Evolutionary conservation across 2,888 invertebrate species (phyloP).

Genomic region (Drosophila sordidula): DNA sequence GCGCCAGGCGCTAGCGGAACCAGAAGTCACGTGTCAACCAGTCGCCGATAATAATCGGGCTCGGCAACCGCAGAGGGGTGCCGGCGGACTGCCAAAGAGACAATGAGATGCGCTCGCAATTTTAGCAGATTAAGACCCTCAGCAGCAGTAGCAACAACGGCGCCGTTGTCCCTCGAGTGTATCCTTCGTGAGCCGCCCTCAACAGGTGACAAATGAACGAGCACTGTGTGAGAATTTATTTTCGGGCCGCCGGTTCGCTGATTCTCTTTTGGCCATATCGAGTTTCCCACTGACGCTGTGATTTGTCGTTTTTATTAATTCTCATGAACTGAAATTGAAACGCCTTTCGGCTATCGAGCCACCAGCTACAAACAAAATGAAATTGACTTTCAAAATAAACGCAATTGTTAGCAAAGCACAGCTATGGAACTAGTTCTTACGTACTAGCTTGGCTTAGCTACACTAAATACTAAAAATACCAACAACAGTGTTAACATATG

Average conservation of each 20-base stretch:
- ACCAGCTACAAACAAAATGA: conserved; percentile 6
- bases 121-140: conserved; percentile 73
- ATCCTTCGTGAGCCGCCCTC: conserved; percentile 45
- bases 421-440: conserved; percentile 28
- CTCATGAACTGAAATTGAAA: conserved; percentile 73
- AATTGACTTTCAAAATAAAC: conserved; percentile 17
- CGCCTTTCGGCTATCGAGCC: conserved; percentile 23
- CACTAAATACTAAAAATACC: conserved; percentile 33
- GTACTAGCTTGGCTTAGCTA: background rate
- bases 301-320: conserved; percentile 70
- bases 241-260: conserved; percentile 36
- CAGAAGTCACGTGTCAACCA: conserved; percentile 72
- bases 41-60: conserved; percentile 68
- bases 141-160: conserved; percentile 21
- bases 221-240: conserved; percentile 74
- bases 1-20: conserved; percentile 42
- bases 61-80: conserved; percentile 57
- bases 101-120: conserved; percentile 69
- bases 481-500: conserved; percentile 18
- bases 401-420: background rate
- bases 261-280: conserved; percentile 61
- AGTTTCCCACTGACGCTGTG: conserved; percentile 75
- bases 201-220: conserved; percentile 71
- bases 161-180: conserved; percentile 49
- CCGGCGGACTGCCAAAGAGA: conserved; percentile 34